A percentile compares a stretch with the other conserved stretches of the same genome.
These are phyloP conservation scores for Melozone crissalis DNA, from an alignment of 2,113 vertebrate genomes.

Conservation along the genomic window DNA sequence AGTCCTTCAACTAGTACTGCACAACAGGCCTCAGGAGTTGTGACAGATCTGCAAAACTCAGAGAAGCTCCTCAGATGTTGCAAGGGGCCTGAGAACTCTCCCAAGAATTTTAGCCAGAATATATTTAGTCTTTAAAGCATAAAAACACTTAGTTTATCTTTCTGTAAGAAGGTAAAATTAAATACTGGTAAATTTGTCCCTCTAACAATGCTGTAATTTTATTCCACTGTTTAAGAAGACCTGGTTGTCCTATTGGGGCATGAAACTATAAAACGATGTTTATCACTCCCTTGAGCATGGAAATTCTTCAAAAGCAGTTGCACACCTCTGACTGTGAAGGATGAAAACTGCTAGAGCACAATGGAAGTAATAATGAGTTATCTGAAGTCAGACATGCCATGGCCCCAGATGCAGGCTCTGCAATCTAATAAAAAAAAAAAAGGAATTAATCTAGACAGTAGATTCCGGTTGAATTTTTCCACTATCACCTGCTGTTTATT, in stretches of 20 bases:
- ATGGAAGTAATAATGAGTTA: background rate
- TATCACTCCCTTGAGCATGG: background rate
- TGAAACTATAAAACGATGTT: background rate
- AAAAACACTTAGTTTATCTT: background rate
- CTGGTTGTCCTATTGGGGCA: background rate
- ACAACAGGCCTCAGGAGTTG: background rate
- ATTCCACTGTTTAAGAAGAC: background rate
- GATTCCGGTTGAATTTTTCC: constrained; percentile 2
- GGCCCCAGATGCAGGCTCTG: background rate
- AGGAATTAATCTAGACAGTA: background rate
- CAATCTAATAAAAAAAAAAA: background rate
- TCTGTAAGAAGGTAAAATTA: background rate
- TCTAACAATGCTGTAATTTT: fast-evolving
- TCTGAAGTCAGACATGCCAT: background rate
- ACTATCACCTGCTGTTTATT: constrained; percentile 33
- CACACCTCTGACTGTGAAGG: background rate
- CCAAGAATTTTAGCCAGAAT: background rate
- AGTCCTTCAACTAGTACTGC: background rate
- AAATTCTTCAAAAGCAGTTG: background rate
- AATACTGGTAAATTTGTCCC: background rate
- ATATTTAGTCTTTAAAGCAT: background rate
- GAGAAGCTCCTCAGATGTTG: background rate
- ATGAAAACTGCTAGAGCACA: background rate
- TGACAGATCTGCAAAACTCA: background rate
- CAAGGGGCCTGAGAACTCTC: background rate